Conservation (phyloP, 1,140 invertebrate genomes). For the Drosophila pseudoobscura region DNA sequence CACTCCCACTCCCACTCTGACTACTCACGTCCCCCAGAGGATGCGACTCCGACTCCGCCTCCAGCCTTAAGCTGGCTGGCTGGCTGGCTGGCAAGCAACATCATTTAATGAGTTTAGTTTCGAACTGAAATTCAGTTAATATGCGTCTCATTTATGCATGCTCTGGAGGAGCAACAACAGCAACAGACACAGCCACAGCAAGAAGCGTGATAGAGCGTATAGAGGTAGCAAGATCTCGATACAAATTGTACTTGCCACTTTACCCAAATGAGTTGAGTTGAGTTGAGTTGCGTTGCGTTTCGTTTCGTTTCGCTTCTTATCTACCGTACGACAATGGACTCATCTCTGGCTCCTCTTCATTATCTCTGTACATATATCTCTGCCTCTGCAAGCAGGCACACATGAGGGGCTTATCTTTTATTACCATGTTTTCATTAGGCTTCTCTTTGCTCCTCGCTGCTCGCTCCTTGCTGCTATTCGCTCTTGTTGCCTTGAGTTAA, state of each 20-base stretch:
- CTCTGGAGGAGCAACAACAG: constrained; percentile 10
- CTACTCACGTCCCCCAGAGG: constrained; percentile 1
- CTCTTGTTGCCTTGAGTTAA: constrained; percentile 26
- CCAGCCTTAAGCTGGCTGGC: constrained; percentile 4
- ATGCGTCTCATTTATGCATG: constrained; percentile 63
- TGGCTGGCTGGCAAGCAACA: constrained; percentile 30
- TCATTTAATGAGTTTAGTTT: constrained; percentile 77
- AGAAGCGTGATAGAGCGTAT: too few relatives aligned
- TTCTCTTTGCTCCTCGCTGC: constrained; percentile 13
- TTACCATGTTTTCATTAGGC: constrained; percentile 70
- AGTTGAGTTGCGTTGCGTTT: constrained; percentile 31
- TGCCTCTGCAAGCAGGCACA: constrained; percentile 25
- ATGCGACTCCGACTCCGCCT: background rate
- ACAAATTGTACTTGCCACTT: constrained; percentile 69
- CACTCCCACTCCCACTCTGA: background rate
- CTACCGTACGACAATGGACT: constrained; percentile 48
- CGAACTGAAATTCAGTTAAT: constrained; percentile 76
- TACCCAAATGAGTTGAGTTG: constrained; percentile 59
- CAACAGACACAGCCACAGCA: too few relatives aligned
- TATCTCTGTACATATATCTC: background rate
- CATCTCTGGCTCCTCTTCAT: background rate
- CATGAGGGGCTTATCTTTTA: constrained; percentile 73
- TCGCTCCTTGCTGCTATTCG: background rate
- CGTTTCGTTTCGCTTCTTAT: constrained; percentile 65
- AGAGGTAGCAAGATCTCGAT: constrained; percentile 52